Base-by-base conservation (phyloP, 2,797 vertebrate species). In the Sebastes hopkinsi region DNA sequence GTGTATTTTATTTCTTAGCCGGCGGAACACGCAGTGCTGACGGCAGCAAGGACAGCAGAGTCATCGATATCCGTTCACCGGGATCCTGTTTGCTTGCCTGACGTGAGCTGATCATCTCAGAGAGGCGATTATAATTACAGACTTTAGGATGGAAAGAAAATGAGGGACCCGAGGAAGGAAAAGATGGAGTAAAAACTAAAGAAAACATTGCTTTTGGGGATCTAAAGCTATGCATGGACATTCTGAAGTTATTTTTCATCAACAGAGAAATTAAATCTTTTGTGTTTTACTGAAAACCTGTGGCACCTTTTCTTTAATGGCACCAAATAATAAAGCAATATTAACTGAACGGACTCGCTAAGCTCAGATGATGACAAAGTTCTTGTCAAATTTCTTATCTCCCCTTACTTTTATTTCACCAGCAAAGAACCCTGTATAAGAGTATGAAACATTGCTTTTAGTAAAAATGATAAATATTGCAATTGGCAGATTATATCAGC, bases 1-100 rank as follows among this genome's bases (percentile, higher is more conserved):
- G 67, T 81, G 78, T 86, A 54, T 87, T 87, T 83, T 80, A 80
- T 87, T 80, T 87, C 70, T 70, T 78, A 74, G 69, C 62, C 20
- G 2, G 67, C 14, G 9, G 73, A 61, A 68, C 80, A 75, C 3
- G 29, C 67, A 25, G 82, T 67, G 60, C 64, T 59, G 71, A 70
- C 10, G 27, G 50, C 8, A 18, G 65, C 71, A 69, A 81, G 77
- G 74, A 80, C 79, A 69, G 52, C 56, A 32, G 68, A 67, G 22
- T 9, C 69, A 77, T 76, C 16, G 8, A 74, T 76, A 77, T 66
- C 46, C 54, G 20, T 46, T 83, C 42, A 58, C 32, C 3, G 9
- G 20, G 67, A 73, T 42, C 30, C 38, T 56, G 38, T 76, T 85
- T 66, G 59, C 23, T 34, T 50, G 29, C 59, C 50, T 32, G 64